A percentile compares a stretch with the other conserved stretches of the same genome.
Evolutionary conservation across 2,888 invertebrate genomes (phyloP).

Genomic region (Nomada fabriciana): DNA sequence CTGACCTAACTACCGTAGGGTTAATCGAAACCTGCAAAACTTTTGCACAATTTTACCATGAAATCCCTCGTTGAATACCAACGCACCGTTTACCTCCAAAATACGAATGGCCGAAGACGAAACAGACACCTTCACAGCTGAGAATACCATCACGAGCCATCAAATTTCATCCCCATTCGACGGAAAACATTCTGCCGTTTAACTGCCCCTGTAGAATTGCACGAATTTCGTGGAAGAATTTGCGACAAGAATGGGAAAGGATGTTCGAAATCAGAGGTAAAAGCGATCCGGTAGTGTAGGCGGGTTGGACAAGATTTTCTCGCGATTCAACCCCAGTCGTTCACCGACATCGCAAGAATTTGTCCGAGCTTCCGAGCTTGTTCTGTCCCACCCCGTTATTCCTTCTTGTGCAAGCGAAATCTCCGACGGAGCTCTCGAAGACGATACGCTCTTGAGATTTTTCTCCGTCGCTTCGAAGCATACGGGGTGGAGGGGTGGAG

Average conservation of each 20-base stretch:
- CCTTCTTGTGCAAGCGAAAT: constrained; percentile 64
- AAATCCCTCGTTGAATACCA: too few species aligned
- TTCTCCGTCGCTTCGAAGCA: constrained; percentile 64
- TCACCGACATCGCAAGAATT: constrained; percentile 68
- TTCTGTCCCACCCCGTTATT: constrained; percentile 45
- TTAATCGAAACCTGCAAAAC: too few species aligned
- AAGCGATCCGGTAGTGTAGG: constrained; percentile 45
- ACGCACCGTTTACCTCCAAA: too few species aligned
- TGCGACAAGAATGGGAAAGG: constrained; percentile 23
- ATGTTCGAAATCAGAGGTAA: constrained; percentile 53
- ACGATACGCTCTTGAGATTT: constrained; percentile 75
- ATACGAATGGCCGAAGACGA: neutral
- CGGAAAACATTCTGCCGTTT: constrained; percentile 11
- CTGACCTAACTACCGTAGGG: too few species aligned
- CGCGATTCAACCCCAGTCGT: constrained; percentile 52
- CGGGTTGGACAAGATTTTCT: constrained; percentile 51
- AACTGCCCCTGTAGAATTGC: neutral
- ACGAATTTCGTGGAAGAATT: constrained; percentile 38
- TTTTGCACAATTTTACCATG: too few species aligned
- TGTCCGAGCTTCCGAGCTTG: constrained; percentile 62
- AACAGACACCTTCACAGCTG: neutral
- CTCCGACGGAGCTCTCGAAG: constrained; percentile 67
- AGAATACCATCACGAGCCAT: neutral
- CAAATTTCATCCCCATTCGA: constrained; percentile 9
- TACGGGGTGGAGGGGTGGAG: constrained; percentile 24